Evolutionary conservation across 92 coral and sea anemone genomes (phyloP).

Genomic region (Meandrina meandrites): DNA sequence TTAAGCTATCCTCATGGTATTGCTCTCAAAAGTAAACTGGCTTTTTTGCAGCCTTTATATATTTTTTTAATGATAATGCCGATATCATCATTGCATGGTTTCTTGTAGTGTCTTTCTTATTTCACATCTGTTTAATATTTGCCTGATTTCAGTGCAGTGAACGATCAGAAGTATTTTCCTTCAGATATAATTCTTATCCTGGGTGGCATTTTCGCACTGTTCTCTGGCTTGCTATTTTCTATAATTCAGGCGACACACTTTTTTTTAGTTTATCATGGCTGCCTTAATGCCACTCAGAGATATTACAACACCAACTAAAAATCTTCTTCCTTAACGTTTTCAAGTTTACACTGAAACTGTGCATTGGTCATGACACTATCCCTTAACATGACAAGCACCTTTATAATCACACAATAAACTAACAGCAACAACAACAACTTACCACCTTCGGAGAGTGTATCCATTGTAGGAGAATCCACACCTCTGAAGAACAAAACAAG

Average conservation of each 20-base stretch:
- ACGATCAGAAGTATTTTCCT: no score
- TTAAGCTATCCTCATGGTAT: not conserved
- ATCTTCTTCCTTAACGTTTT: not conserved
- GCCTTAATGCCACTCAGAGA: not conserved
- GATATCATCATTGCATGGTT: no score
- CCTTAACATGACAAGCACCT: not conserved
- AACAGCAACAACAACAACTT: conserved; percentile 12
- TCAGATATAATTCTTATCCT: no score
- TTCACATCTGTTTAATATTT: no score
- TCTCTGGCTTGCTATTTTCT: no score
- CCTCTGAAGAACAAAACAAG: conserved; percentile 38
- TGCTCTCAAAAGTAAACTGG: no score
- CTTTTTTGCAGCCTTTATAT: no score
- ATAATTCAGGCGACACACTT: not conserved
- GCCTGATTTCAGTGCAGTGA: no score
- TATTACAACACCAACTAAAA: not conserved
- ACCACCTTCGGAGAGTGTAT: conserved; percentile 80
- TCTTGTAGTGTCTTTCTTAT: no score
- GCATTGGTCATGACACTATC: not conserved
- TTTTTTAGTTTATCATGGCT: not conserved
- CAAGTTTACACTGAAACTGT: not conserved
- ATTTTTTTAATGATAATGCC: no score
- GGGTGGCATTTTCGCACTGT: not conserved
- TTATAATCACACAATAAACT: not conserved
- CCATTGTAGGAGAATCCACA: conserved; percentile 61